Base-by-base conservation (phyloP, 2,797 vertebrate genomes). In the Melanotaenia nigrans region DNA sequence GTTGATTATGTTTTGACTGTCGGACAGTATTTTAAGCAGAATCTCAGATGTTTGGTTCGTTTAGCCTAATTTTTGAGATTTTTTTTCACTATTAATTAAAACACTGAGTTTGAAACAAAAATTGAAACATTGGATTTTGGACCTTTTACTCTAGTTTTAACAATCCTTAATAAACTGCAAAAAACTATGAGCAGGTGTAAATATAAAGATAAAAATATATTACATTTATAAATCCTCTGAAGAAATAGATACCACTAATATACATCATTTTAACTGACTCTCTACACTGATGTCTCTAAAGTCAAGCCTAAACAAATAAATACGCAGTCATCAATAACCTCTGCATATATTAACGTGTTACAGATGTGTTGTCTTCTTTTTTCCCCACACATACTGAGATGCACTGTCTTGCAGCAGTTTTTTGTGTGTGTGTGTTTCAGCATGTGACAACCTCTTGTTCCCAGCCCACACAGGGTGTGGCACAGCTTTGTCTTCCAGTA, bases 401-500 rank as follows among this genome's bases (percentile, higher is more conserved):
- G 18, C 20, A 28, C 40, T n/a, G 9, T 58, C 22, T 32, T 30
- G 10, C 20, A 18, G 14, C 56, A 58, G 49, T 66, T 30, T 30
- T 30, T 5, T 30, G 0, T 28, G 25, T 28, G 25, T 69, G 53
- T 61, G 1, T 16, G 40, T 54, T 55, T 63, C n/a, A 67, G 74
- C 45, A 64, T 49, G 22, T 45, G 22, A 59, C 22, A 13, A 7
- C 16, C 22, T 61, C 32, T 30, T 55, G 28, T 14, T 49, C 18
- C n/a, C 32, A 6, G 64, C 47, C 35, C 9, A 14, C 9, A 8
- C 33, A 62, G 55, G 69, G 30, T 38, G 78, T 61, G 42, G 47
- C 57, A 8, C 55, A 54, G 18, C n/a, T 30, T 38, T 4, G 47
- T 51, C 57, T 16, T 20, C 38, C 35, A 53, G 36, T 30, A 3